Conservation (phyloP, 2,888 invertebrate species). For the Caenorhabditis sp. region DNA sequence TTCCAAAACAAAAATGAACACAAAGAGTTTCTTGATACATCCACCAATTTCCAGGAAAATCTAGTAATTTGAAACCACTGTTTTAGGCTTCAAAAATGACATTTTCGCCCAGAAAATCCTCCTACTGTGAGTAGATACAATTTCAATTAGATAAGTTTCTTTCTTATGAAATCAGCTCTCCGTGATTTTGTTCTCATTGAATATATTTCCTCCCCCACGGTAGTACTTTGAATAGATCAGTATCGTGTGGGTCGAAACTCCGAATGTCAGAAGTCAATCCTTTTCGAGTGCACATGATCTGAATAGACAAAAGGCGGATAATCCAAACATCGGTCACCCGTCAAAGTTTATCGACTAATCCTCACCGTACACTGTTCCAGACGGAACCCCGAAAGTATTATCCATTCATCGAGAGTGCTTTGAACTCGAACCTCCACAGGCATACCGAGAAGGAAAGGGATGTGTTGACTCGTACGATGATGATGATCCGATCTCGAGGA, state of each 20-base stretch:
- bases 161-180: too few relatives aligned
- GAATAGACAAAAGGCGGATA: background rate
- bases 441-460: slow-evolving; percentile 9
- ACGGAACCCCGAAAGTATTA: slow-evolving; percentile 51
- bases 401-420: slow-evolving; percentile 65
- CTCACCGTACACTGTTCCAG: slow-evolving; percentile 36
- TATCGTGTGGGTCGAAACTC: slow-evolving; percentile 2
- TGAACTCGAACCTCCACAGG: slow-evolving; percentile 44
- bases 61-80: too few relatives aligned
- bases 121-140: too few relatives aligned
- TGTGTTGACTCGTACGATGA: slow-evolving; percentile 62
- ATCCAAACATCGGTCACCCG: slow-evolving; percentile 29
- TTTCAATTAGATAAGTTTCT: too few relatives aligned
- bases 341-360: slow-evolving; percentile 45
- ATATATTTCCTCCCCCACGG: background rate
- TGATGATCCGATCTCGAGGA: slow-evolving; percentile 37
- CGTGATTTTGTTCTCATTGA: too few relatives aligned
- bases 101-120: too few relatives aligned
- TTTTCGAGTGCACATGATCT: slow-evolving; percentile 21
- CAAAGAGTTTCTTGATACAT: too few relatives aligned
- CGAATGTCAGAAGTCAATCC: slow-evolving; percentile 33
- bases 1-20: too few relatives aligned
- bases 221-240: slow-evolving; percentile 10
- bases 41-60: too few relatives aligned
- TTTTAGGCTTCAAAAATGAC: too few relatives aligned